Evolutionary conservation across 2,888 invertebrate genomes (phyloP).

Genomic region (Petrophora chlorosata): DNA sequence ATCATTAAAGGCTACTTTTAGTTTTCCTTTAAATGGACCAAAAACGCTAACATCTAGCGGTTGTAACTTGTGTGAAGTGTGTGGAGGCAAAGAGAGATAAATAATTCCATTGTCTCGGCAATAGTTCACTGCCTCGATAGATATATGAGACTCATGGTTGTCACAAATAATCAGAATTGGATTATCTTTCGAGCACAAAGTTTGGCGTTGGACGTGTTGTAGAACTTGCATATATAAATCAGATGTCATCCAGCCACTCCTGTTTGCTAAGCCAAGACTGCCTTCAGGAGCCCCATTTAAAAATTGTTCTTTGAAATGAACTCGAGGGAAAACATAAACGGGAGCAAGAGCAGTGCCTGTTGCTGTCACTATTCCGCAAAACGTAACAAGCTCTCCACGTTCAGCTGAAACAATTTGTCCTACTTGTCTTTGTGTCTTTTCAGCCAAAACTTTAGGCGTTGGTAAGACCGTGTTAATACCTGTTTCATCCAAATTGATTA

Average conservation of each 20-base stretch:
- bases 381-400: slow-evolving; percentile 29
- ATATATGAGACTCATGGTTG: slow-evolving; percentile 30
- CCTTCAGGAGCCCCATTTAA: slow-evolving; percentile 1
- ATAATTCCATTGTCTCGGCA: slow-evolving; percentile 30
- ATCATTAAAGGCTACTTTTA: not conserved
- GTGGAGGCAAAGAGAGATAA: slow-evolving; percentile 1
- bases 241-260: not conserved
- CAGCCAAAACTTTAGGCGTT: slow-evolving; percentile 33
- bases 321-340: slow-evolving; percentile 30
- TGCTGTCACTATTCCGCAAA: no score
- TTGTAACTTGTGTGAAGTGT: not conserved
- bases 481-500: slow-evolving; percentile 3
- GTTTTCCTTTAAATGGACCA: not conserved
- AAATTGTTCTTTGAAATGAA: slow-evolving; percentile 9
- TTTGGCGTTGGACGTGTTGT: slow-evolving; percentile 24
- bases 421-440: slow-evolving; percentile 29
- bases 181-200: slow-evolving; percentile 22
- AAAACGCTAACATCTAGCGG: not conserved
- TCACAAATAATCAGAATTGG: slow-evolving; percentile 29
- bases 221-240: slow-evolving; percentile 21
- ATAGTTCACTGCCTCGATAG: slow-evolving; percentile 25
- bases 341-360: no score
- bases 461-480: slow-evolving; percentile 3
- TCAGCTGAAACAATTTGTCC: slow-evolving; percentile 35
- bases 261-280: not conserved